phyloP scores from a whole-genome alignment of 92 coral and sea anemone species.

The Diadumene lineata region DNA sequence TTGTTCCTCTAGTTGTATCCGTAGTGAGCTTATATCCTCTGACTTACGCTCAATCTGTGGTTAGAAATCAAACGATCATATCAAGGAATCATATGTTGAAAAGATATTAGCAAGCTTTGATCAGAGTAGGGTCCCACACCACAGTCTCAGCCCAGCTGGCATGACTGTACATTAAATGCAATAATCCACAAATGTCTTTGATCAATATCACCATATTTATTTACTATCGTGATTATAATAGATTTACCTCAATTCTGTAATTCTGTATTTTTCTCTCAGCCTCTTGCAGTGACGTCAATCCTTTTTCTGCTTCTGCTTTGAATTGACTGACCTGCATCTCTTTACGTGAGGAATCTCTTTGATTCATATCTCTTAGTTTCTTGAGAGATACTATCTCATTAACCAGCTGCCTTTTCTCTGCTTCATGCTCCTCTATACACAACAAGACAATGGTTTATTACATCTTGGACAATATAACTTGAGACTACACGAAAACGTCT shows the following conservation, averaged over 20 bases:
- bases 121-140: too few relatives aligned
- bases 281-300: conserved; percentile 82
- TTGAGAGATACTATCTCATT: conserved; percentile 93
- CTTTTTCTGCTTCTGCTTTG: conserved; percentile 85
- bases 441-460: too few relatives aligned
- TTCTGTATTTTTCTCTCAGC: conserved; percentile 82
- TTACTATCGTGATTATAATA: neutral
- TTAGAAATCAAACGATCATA: neutral
- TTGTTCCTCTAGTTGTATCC: conserved; percentile 92
- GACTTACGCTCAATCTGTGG: conserved; percentile 80
- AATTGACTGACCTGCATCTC: conserved; percentile 90
- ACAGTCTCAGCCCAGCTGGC: too few relatives aligned
- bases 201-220: too few relatives aligned
- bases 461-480: too few relatives aligned
- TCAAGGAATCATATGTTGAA: too few relatives aligned
- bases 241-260: conserved; percentile 73
- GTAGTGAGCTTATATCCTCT: conserved; percentile 67
- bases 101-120: too few relatives aligned
- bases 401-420: conserved; percentile 92
- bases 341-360: conserved; percentile 82
- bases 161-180: too few relatives aligned
- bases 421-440: conserved; percentile 71
- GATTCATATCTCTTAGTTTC: conserved; percentile 74
- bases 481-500: too few relatives aligned
- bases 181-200: too few relatives aligned